These are phyloP conservation scores for Eristalis tenax DNA, from an alignment of 2,888 invertebrate genomes.

Conservation along the genomic window DNA sequence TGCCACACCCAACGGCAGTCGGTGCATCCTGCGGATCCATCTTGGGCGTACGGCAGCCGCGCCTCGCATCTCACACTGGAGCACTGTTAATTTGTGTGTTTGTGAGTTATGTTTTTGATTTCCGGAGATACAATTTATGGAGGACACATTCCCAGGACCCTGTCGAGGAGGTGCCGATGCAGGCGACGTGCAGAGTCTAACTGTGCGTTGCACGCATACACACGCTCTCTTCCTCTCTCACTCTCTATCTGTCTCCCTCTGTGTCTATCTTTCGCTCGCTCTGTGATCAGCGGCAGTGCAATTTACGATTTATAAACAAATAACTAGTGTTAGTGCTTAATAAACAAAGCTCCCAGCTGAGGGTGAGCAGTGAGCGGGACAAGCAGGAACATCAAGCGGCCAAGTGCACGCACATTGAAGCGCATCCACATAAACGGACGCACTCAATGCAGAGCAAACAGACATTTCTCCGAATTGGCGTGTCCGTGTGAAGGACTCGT, in stretches of 20 bases:
- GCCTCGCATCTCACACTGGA: slow-evolving; percentile 1
- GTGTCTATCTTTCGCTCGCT: background rate
- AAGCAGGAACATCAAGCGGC: slow-evolving; percentile 45
- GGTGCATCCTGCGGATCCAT: slow-evolving; percentile 35
- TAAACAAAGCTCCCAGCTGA: slow-evolving; percentile 56
- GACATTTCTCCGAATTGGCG: slow-evolving; percentile 38
- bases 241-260: too few relatives aligned
- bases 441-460: slow-evolving; percentile 15
- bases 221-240: background rate
- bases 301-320: slow-evolving; percentile 73
- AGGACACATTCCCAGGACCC: slow-evolving; percentile 70
- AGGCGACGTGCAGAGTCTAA: slow-evolving; percentile 15
- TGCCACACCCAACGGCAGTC: slow-evolving; percentile 52
- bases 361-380: background rate
- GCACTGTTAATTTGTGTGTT: slow-evolving; percentile 71
- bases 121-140: slow-evolving; percentile 71
- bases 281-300: slow-evolving; percentile 55
- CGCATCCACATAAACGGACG: slow-evolving; percentile 42
- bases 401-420: slow-evolving; percentile 40
- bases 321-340: slow-evolving; percentile 68
- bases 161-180: slow-evolving; percentile 36
- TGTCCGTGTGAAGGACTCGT: background rate
- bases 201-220: background rate
- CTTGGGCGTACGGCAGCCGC: slow-evolving; percentile 22
- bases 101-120: slow-evolving; percentile 73